Evolutionary conservation across 2,113 vertebrate genomes (phyloP), one percentile per base, ranked within the genome.

Genomic region (Tachycineta bicolor): DNA sequence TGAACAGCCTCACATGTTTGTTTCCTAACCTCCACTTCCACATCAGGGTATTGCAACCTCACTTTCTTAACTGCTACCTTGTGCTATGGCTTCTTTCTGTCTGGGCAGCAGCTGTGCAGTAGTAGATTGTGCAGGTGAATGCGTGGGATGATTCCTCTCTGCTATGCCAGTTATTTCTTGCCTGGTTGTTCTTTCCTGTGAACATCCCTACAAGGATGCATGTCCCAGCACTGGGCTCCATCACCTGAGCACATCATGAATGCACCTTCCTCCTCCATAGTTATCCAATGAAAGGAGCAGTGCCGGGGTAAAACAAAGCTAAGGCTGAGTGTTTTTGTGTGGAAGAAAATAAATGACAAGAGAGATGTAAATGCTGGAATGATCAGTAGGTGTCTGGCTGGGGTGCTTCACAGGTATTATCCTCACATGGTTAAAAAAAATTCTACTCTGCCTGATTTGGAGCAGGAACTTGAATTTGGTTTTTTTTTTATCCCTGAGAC

Each of bases 181-280:
- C 22, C 56, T 88, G n/a, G 10, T 26, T 62, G n/a, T 44, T 86
- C 13, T 43, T 8, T 91, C 28, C 50, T 0, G 0, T 59, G n/a
- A 58, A 3, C 13, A 4, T 46, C 8, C 28, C 6, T 8, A 3
- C 0, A 4, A 25, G 46, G 34, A 83, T 23, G 23, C 12, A 2
- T 58, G 20, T 46, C 25, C 50, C 43, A 78, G 60, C 20, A 10
- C 31, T 47, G 29, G 18, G 22, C 22, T 87, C 25, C 1, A 4
- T 84, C 43, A 25, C 29, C 64, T 63, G 12, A 26, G 23, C 18
- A 13, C 31, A 11, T 60, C n/a, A 39, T 28, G 55, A 65, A 28
- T 6, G 14, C 26, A 34, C 12, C 18, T 79, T 67, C 33, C 29
- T 70, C 14, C 59, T 84, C 59, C 17, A 0, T 14, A 37, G 37